phyloP scores from a whole-genome alignment of 2,888 invertebrate genomes.

The Adela reaumurella region DNA sequence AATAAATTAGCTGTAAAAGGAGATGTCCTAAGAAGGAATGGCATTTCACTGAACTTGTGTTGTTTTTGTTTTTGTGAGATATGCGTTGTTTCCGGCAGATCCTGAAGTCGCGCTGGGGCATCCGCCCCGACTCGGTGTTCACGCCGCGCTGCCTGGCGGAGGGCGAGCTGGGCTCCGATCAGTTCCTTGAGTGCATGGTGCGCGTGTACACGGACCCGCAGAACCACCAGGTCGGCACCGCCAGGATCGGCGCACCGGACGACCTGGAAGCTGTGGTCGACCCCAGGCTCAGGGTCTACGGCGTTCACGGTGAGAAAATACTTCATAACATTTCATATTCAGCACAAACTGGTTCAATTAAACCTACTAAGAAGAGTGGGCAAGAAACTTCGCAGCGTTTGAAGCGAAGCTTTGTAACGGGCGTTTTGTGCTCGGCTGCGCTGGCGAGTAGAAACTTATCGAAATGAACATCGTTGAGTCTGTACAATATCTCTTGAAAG shows the following conservation, averaged over 20 bases:
- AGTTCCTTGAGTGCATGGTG: constrained; percentile 70
- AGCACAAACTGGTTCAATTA: neutral
- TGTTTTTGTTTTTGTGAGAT: too few species aligned
- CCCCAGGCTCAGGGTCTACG: constrained; percentile 55
- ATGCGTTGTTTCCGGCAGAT: constrained; percentile 15
- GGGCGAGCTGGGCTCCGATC: constrained; percentile 44
- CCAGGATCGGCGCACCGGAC: constrained; percentile 65
- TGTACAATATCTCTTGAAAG: too few species aligned
- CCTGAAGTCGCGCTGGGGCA: constrained; percentile 40
- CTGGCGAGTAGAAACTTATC: too few species aligned
- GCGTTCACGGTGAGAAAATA: constrained; percentile 35
- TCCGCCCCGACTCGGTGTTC: constrained; percentile 31
- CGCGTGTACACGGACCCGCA: constrained; percentile 69
- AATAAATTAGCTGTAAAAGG: too few species aligned
- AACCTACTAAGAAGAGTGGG: too few species aligned
- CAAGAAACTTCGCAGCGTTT: too few species aligned
- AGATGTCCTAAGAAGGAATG: too few species aligned
- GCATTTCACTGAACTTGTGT: too few species aligned
- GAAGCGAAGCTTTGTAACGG: too few species aligned
- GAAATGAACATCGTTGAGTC: too few species aligned
- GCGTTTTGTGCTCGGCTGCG: too few species aligned
- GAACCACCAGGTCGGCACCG: constrained; percentile 75
- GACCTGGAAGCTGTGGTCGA: constrained; percentile 81
- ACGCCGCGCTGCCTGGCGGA: constrained; percentile 29
- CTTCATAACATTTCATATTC: neutral